Conservation (phyloP, 2,797 vertebrate species). For the Selene dorsalis region DNA sequence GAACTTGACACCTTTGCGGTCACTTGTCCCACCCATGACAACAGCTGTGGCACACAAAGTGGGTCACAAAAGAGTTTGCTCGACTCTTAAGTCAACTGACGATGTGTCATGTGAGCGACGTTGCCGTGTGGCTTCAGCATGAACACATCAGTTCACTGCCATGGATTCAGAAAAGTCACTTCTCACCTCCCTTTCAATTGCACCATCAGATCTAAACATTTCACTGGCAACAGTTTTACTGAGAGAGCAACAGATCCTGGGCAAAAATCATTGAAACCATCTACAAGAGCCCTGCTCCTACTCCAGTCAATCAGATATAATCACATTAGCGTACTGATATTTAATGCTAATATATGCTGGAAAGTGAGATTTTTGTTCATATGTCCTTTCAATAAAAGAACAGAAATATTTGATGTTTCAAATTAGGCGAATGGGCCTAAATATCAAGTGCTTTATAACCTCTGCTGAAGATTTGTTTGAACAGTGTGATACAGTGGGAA, state of each 20-base stretch:
- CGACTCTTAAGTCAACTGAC: slow-evolving; percentile 24
- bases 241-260: background rate
- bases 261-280: background rate
- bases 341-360: background rate
- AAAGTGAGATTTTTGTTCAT: background rate
- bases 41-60: slow-evolving; percentile 26
- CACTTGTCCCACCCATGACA: slow-evolving; percentile 57
- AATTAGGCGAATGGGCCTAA: background rate
- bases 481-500: slow-evolving; percentile 1
- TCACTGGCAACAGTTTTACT: too few relatives aligned
- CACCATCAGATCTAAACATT: too few relatives aligned
- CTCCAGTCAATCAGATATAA: background rate
- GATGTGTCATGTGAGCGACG: background rate
- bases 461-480: background rate
- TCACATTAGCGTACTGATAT: background rate
- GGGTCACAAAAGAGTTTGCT: slow-evolving; percentile 17
- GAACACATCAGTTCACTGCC: background rate
- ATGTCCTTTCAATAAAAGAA: background rate
- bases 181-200: background rate
- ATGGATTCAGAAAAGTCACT: slow-evolving; percentile 9
- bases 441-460: background rate
- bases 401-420: background rate
- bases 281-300: background rate
- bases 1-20: slow-evolving; percentile 63
- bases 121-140: background rate